Evolutionary conservation across 2,797 vertebrate genomes (phyloP).

Genomic region (Falco novaeseelandiae): DNA sequence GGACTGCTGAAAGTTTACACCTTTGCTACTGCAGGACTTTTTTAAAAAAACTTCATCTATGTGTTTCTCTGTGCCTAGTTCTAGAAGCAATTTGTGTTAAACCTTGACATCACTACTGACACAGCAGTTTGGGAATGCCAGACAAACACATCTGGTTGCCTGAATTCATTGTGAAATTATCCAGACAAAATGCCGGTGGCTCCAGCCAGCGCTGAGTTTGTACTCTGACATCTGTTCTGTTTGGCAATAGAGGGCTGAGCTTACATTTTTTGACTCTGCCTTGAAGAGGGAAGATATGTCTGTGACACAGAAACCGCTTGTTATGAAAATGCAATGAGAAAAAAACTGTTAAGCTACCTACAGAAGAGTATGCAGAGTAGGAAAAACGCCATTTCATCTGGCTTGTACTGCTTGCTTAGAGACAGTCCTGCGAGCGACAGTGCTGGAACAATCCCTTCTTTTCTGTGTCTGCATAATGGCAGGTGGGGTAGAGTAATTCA

Average conservation of each 20-base stretch:
- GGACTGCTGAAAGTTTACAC: not conserved
- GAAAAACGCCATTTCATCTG: not conserved
- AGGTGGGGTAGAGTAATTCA: not conserved
- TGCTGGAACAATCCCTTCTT: not conserved
- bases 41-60: not conserved
- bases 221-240: slow-evolving; percentile 42
- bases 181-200: slow-evolving; percentile 58
- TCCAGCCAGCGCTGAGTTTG: slow-evolving; percentile 10
- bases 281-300: not conserved
- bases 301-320: not conserved
- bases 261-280: not conserved
- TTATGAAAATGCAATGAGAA: not conserved
- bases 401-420: not conserved
- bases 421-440: not conserved
- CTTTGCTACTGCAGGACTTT: not conserved
- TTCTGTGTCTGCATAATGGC: not conserved
- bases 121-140: slow-evolving; percentile 16
- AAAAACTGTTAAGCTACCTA: not conserved
- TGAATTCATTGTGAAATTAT: not conserved
- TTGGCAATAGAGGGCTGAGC: not conserved
- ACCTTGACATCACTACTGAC: not conserved
- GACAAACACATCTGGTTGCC: slow-evolving; percentile 34
- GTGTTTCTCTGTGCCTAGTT: not conserved
- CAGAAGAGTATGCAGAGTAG: not conserved
- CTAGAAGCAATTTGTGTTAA: not conserved